Evolutionary conservation across 1,140 invertebrate species (phyloP).

Genomic region (Pachypeltis micranthus): DNA sequence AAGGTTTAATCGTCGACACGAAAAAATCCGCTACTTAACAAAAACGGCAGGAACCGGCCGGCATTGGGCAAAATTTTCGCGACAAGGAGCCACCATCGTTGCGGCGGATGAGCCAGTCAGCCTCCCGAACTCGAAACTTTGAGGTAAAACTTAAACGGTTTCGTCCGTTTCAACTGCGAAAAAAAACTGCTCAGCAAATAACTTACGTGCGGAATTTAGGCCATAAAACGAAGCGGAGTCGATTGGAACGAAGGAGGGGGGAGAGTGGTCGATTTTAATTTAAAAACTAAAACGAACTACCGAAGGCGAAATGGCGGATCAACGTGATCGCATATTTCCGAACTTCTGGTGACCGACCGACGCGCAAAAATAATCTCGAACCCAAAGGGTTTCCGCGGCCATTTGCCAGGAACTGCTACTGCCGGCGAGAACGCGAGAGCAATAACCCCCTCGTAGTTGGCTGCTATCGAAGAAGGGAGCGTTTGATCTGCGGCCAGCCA

Average conservation of each 20-base stretch:
- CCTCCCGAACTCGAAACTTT: no score
- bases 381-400: slow-evolving; percentile 27
- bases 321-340: slow-evolving; percentile 58
- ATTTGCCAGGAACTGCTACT: slow-evolving; percentile 2
- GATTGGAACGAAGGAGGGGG: background rate
- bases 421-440: background rate
- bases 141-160: no score
- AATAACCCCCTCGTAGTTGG: background rate
- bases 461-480: background rate
- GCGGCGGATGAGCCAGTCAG: no score
- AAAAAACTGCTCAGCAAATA: no score
- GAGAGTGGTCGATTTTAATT: background rate
- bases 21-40: no score
- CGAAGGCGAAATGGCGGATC: slow-evolving; percentile 54
- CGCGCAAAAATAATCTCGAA: slow-evolving; percentile 48
- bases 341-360: slow-evolving; percentile 55
- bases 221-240: slow-evolving; percentile 17
- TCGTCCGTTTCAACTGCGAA: no score
- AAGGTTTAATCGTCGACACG: no score
- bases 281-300: slow-evolving; percentile 16
- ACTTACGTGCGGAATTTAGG: slow-evolving; percentile 20
- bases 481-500: no score
- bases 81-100: no score
- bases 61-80: no score
- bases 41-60: no score